These are phyloP conservation scores for Tethya wilhelma DNA, from an alignment of 37 sponge, comb jelly and placozoan species.

Conservation along the genomic window DNA sequence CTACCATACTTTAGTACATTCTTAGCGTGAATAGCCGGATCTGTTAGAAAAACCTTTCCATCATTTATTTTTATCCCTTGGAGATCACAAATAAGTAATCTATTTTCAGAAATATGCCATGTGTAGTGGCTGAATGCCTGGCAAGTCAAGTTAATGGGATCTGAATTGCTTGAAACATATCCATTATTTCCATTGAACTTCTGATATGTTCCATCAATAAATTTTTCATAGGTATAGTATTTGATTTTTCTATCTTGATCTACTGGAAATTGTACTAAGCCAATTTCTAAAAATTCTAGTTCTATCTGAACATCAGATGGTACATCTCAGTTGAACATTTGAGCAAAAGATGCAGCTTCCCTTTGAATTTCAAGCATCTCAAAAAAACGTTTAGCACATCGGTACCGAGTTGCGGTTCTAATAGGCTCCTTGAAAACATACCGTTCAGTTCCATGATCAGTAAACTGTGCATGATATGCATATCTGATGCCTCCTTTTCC, in stretches of 20 bases:
- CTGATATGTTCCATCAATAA: not conserved
- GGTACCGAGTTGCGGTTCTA: no score
- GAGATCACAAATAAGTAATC: conserved; percentile 12
- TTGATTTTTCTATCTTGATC: not conserved
- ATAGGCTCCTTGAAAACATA: no score
- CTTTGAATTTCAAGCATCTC: not conserved
- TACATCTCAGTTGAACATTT: not conserved
- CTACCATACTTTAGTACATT: not conserved
- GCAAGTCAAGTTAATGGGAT: not conserved
- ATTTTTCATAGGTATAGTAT: not conserved
- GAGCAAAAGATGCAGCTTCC: not conserved
- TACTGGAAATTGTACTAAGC: not conserved
- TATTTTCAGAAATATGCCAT: conserved; percentile 8
- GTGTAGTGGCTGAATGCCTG: conserved; percentile 47
- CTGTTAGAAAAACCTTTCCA: conserved; percentile 3
- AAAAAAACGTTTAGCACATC: no score
- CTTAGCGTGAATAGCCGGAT: conserved; percentile 30
- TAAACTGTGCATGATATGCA: conserved; percentile 30
- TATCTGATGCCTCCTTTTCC: conserved; percentile 26
- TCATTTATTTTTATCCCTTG: conserved; percentile 9
- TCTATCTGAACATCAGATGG: not conserved
- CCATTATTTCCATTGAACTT: conserved; percentile 37
- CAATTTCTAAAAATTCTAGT: not conserved
- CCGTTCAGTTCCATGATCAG: no score
- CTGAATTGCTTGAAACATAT: not conserved